phyloP scores from a whole-genome alignment of 92 coral and sea anemone species.

The Epizoanthus stellaris region DNA sequence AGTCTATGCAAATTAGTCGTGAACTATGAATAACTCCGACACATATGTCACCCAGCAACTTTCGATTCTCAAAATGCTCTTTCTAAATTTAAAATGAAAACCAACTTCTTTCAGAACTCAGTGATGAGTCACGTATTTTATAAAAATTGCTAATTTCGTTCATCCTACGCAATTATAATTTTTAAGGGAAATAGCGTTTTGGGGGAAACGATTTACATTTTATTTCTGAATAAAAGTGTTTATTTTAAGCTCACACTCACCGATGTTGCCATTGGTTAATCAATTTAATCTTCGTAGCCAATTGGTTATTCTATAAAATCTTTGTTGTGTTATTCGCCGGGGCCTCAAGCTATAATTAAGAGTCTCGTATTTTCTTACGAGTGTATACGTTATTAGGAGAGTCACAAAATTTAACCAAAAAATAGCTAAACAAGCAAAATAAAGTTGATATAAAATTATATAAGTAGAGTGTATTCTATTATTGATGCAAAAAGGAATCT shows the following conservation, averaged over 20 bases:
- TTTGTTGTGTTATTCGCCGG: slow-evolving; percentile 1
- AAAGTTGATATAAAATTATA: too few species aligned
- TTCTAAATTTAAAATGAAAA: background rate
- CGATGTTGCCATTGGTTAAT: slow-evolving; percentile 7
- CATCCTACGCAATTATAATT: slow-evolving; percentile 35
- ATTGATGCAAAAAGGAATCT: too few species aligned
- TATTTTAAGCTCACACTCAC: background rate
- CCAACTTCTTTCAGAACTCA: background rate
- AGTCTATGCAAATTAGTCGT: slow-evolving; percentile 36
- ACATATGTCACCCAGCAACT: slow-evolving; percentile 1
- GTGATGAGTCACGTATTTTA: background rate
- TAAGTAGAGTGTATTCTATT: too few species aligned
- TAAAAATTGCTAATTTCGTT: background rate
- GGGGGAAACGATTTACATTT: slow-evolving; percentile 13
- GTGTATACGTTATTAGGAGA: too few species aligned
- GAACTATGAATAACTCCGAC: background rate
- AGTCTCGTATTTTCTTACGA: background rate
- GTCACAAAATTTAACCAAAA: too few species aligned
- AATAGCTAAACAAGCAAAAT: too few species aligned
- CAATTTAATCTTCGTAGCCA: background rate
- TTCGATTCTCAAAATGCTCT: background rate
- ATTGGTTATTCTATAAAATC: background rate
- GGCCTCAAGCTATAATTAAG: background rate
- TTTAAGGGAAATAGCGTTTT: slow-evolving; percentile 9
- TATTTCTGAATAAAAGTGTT: slow-evolving; percentile 4